A percentile compares a stretch with the other conserved stretches of the same genome.
Evolutionary conservation across 2,113 vertebrate species (phyloP).

Genomic region (Theristicus caerulescens): DNA sequence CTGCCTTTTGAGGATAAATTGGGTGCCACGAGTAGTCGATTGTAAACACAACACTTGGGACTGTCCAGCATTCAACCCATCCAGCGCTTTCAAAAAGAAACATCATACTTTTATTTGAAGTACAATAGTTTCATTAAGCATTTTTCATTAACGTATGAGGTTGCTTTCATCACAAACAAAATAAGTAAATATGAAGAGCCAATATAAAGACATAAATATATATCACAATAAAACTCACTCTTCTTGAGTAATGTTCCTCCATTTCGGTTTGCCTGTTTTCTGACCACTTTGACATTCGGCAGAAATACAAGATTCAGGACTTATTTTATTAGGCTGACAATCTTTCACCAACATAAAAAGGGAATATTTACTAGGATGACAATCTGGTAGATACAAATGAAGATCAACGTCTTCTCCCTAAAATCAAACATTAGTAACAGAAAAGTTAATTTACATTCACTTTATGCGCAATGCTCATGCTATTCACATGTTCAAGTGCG

Average conservation of each 20-base stretch:
- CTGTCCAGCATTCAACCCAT: conserved; percentile 98
- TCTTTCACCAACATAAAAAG: conserved; percentile 93
- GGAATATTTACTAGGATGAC: conserved; percentile 95
- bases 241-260: conserved; percentile 94
- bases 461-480: background rate
- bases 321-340: conserved; percentile 86
- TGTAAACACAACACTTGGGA: conserved; percentile 91
- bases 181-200: background rate
- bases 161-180: background rate
- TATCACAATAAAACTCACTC: conserved; percentile 79
- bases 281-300: conserved; percentile 83
- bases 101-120: background rate
- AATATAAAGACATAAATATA: background rate
- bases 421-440: conserved; percentile 36
- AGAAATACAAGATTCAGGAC: conserved; percentile 83
- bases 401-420: conserved; percentile 97
- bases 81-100: conserved; percentile 79
- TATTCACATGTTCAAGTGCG: rapidly evolving
- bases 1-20: conserved; percentile 95
- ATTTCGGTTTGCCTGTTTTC: conserved; percentile 84
- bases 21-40: conserved; percentile 99
- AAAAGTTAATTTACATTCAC: background rate
- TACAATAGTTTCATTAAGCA: background rate
- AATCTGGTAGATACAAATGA: conserved; percentile 93
- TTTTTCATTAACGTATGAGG: background rate